phyloP scores from a whole-genome alignment of 1,140 invertebrate species.

The Drosophila virilis region DNA sequence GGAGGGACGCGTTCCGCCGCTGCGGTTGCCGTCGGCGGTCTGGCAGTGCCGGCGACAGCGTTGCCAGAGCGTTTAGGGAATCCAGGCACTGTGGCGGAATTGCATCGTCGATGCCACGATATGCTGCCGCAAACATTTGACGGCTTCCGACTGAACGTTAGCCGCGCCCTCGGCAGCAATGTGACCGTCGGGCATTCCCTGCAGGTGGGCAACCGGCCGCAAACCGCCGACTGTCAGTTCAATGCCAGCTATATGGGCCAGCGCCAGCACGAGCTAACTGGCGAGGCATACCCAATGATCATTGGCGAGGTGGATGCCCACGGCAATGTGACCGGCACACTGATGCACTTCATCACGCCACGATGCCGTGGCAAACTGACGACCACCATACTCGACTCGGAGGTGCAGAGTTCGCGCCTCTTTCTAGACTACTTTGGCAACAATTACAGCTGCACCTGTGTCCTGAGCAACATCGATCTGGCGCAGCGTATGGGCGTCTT shows the following conservation, averaged over 20 bases:
- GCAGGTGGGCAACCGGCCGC: constrained; percentile 4
- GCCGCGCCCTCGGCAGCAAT: neutral
- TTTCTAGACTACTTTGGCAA: constrained; percentile 33
- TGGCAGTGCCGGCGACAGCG: neutral
- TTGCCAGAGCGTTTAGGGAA: neutral
- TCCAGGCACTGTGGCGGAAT: constrained; percentile 27
- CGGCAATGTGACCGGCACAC: constrained; percentile 19
- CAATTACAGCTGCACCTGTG: constrained; percentile 16
- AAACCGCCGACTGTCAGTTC: constrained; percentile 5
- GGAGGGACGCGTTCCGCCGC: too few relatives aligned
- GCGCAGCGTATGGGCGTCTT: constrained; percentile 12
- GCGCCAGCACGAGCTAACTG: neutral
- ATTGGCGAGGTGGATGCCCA: constrained; percentile 27
- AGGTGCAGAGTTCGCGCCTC: neutral
- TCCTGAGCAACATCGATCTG: constrained; percentile 31
- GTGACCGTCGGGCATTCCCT: constrained; percentile 22
- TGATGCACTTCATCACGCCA: constrained; percentile 18
- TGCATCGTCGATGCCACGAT: constrained; percentile 35
- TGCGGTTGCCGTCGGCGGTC: too few relatives aligned
- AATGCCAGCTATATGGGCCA: constrained; percentile 25
- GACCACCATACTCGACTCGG: neutral
- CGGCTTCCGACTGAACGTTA: constrained; percentile 25
- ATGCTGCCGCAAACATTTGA: constrained; percentile 34
- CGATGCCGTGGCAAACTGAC: constrained; percentile 15
- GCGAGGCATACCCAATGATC: constrained; percentile 15